Base-by-base conservation (phyloP, 2,113 vertebrate genomes). In the Solea senegalensis region DNA sequence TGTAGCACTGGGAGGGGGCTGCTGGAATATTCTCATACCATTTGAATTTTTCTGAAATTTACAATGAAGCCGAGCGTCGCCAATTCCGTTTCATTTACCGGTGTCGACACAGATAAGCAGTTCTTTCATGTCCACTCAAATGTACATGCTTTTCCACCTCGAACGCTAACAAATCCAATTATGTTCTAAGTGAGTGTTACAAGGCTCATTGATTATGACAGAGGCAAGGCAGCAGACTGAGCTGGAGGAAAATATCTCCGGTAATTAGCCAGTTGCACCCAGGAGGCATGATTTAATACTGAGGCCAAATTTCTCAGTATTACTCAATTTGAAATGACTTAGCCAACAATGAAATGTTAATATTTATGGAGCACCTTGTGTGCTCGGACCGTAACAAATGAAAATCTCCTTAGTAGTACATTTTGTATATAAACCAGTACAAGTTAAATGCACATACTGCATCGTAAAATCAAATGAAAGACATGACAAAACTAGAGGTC, bases 201-300 rank as follows among this genome's bases (percentile, higher is more conserved):
- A 89, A 82, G 88, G 82, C 87, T 90, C 90, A 93, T 87, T 93
- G 92, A 93, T 91, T 93, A 87, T 88, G 89, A 88, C 85, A 84
- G 83, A 81, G 63, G 65, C 80, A 51, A 76, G 54, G 81, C 75
- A 86, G 87, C 75, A 78, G 81, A 79, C 72, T 43, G 54, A 80
- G 69, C 39, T 1, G 63, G 53, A 66, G 72, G 70, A 72, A 86
- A 83, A 86, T 84, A 87, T 80, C 64, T 85, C 54, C 64, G 61
- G 65, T 76, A 88, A 93, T 92, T 90, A 91, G 64, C 83, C 65
- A 26, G 11, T 10, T 13, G 46, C 65, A 85, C 84, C 73, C 76
- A 45, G 28, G 78, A 65, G 82, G 48, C 69, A 62, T 67, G 78
- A 81, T 81, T 81, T 89, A 86, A 88, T 72, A 76, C 48, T 9